Conservation (phyloP, 2,888 invertebrate genomes). For the Neoitamus cyanurus region DNA sequence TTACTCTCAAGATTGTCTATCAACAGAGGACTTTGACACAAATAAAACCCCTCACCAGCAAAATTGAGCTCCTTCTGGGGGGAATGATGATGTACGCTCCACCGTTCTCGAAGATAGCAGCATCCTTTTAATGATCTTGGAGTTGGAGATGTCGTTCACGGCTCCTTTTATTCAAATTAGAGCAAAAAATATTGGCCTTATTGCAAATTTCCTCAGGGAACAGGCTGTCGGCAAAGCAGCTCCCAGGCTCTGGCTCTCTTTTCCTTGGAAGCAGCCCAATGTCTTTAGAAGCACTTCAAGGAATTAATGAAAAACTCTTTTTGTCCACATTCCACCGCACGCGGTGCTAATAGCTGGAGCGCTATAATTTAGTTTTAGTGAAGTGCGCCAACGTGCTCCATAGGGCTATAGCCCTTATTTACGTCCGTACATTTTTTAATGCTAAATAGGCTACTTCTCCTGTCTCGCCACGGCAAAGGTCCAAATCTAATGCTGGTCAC, state of each 20-base stretch:
- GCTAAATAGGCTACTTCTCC: neutral
- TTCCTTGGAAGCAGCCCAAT: neutral
- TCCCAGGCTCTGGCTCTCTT: neutral
- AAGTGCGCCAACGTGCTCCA: neutral
- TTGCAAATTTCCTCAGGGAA: neutral
- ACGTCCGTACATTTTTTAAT: neutral
- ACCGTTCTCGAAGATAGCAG: neutral
- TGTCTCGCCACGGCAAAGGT: neutral
- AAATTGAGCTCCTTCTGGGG: neutral
- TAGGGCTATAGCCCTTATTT: neutral
- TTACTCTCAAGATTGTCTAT: neutral
- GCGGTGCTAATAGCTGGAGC: neutral
- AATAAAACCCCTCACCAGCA: neutral
- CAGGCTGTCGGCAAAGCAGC: neutral
- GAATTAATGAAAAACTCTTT: neutral
- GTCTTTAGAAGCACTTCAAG: neutral
- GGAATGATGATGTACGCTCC: neutral
- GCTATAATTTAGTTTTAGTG: neutral
- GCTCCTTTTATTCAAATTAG: neutral
- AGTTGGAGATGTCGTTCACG: neutral
- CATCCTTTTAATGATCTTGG: neutral
- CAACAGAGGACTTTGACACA: neutral
- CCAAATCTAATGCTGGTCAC: neutral
- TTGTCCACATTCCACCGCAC: neutral
- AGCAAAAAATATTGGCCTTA: neutral